Evolutionary conservation across 2,888 invertebrate species (phyloP).

Genomic region (Caenorhabditis angaria): DNA sequence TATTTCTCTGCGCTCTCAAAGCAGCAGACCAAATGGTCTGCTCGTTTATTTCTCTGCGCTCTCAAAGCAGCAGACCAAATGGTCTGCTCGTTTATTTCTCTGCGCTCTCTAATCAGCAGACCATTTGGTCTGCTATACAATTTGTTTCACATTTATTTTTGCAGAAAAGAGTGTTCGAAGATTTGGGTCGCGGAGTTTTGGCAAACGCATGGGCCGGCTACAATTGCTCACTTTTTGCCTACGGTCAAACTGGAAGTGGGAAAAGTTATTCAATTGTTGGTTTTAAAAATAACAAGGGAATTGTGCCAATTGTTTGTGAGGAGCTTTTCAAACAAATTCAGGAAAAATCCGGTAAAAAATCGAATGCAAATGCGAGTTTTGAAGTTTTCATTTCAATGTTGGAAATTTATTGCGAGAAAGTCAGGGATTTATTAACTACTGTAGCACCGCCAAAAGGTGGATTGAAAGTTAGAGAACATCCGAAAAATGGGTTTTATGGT

Average conservation of each 20-base stretch:
- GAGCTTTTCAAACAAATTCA: constrained; percentile 76
- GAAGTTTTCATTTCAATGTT: constrained; percentile 77
- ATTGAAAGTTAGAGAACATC: constrained; percentile 77
- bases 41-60: no score
- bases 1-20: no score
- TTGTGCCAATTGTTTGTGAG: constrained; percentile 76
- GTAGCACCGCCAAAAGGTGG: constrained; percentile 73
- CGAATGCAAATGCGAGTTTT: constrained; percentile 71
- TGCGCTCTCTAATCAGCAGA: no score
- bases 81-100: no score
- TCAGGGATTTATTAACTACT: constrained; percentile 62
- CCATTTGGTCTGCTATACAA: no score
- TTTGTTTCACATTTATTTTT: constrained; percentile 32
- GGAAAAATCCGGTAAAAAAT: constrained; percentile 73
- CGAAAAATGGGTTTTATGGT: constrained; percentile 77
- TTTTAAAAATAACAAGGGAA: constrained; percentile 76
- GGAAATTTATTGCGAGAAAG: constrained; percentile 77
- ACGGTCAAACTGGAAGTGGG: constrained; percentile 77
- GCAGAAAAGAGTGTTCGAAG: constrained; percentile 76
- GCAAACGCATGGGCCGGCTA: constrained; percentile 76
- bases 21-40: no score
- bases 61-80: no score
- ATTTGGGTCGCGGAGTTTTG: constrained; percentile 76
- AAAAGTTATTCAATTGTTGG: constrained; percentile 78
- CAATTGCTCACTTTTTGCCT: constrained; percentile 77